Conservation (phyloP, 1,140 invertebrate genomes). For the Monomorium pharaonis region DNA sequence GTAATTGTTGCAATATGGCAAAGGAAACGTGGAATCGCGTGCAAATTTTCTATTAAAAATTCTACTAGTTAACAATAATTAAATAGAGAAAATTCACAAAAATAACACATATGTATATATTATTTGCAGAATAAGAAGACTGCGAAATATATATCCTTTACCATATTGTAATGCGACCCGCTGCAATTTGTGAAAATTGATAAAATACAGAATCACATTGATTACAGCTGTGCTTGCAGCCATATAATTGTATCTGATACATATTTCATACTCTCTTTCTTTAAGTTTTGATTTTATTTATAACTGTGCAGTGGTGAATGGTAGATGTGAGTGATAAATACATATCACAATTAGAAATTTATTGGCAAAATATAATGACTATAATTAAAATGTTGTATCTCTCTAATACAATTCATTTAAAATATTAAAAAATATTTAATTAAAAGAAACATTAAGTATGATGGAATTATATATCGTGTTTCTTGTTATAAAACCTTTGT, state of each 20-base stretch:
- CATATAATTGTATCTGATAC: too few species aligned
- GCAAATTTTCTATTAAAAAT: conserved; percentile 4
- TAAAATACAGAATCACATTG: conserved; percentile 46
- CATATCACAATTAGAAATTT: not conserved
- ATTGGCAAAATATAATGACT: not conserved
- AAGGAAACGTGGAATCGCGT: conserved; percentile 2
- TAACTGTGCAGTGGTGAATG: not conserved
- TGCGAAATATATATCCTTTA: conserved; percentile 1
- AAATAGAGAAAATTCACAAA: not conserved
- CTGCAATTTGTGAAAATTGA: conserved; percentile 25
- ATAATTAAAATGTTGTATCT: not conserved
- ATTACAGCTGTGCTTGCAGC: not conserved
- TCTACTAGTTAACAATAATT: not conserved
- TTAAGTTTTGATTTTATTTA: not conserved
- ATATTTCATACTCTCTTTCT: too few species aligned
- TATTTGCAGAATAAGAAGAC: not conserved
- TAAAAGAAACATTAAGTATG: too few species aligned
- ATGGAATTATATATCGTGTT: too few species aligned
- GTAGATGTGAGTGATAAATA: not conserved
- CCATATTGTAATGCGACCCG: not conserved
- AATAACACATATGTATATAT: not conserved
- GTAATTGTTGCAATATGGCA: conserved; percentile 15
- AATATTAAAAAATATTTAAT: not conserved
- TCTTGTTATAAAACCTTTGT: too few species aligned
- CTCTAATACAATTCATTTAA: not conserved